These are phyloP conservation scores for Amphimallon solstitiale DNA, from an alignment of 2,888 invertebrate species.

Conservation along the genomic window DNA sequence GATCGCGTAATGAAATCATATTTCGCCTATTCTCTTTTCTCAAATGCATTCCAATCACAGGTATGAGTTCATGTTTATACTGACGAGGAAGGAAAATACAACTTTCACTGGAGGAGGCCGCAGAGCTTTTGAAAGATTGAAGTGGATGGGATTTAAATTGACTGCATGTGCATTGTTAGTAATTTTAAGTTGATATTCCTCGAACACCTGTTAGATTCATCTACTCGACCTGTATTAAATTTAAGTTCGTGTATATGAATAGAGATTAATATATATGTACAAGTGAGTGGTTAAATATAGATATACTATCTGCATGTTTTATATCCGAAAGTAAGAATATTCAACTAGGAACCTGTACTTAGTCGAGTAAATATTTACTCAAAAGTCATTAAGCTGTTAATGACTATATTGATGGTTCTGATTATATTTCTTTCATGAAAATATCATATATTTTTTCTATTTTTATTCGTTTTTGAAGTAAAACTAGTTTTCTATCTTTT, in stretches of 20 bases:
- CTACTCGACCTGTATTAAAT: conserved; percentile 11
- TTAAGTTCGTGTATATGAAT: neutral
- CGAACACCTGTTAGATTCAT: conserved; percentile 29
- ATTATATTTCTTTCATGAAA: no score
- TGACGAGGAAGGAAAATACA: conserved; percentile 2
- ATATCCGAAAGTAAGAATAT: no score
- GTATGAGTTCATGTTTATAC: neutral
- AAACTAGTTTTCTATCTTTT: no score
- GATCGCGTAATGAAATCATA: conserved; percentile 14
- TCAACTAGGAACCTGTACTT: no score
- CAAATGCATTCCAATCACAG: neutral
- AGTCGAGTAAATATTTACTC: no score
- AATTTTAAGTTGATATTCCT: conserved; percentile 6
- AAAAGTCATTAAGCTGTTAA: no score
- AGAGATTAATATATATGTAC: no score
- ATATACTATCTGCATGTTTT: no score
- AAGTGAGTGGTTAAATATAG: no score
- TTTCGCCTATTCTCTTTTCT: conserved; percentile 8
- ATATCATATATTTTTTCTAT: no score
- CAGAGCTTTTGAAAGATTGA: conserved; percentile 22
- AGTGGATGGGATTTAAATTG: conserved; percentile 19
- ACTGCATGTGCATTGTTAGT: conserved; percentile 8
- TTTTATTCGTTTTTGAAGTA: no score
- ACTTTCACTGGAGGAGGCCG: conserved; percentile 25
- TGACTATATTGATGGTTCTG: no score